phyloP scores from a whole-genome alignment of 2,113 vertebrate species.

The Mobula hypostoma region DNA sequence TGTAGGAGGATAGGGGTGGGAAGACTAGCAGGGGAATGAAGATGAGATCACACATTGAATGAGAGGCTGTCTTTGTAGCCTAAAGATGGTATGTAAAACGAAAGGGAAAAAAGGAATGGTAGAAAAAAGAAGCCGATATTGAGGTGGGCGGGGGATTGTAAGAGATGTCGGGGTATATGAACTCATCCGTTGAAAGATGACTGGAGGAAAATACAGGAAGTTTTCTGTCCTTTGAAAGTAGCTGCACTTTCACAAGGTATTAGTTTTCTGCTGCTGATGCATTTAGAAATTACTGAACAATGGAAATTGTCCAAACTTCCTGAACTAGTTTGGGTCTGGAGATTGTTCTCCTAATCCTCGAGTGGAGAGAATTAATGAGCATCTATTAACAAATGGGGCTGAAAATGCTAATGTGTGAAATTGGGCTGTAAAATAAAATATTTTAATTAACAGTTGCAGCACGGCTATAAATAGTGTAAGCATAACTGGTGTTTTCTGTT shows the following conservation, averaged over 20 bases:
- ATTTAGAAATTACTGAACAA: slow-evolving; percentile 11
- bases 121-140: not conserved
- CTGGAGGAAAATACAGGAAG: not conserved
- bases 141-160: no score
- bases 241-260: not conserved
- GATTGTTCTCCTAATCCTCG: not conserved
- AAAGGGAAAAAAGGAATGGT: slow-evolving; percentile 31
- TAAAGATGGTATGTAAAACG: not conserved
- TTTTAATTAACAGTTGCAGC: slow-evolving; percentile 31
- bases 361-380: slow-evolving; percentile 10
- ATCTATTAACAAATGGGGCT: slow-evolving; percentile 24
- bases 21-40: not conserved
- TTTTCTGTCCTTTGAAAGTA: slow-evolving; percentile 11
- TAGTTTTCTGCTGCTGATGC: not conserved
- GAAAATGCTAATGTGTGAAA: slow-evolving; percentile 28
- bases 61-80: not conserved
- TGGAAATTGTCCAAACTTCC: not conserved
- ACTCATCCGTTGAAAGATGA: not conserved
- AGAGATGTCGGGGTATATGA: not conserved
- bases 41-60: not conserved
- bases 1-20: not conserved
- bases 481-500: slow-evolving; percentile 1
- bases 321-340: slow-evolving; percentile 3
- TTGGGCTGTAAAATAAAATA: slow-evolving; percentile 30
- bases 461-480: slow-evolving; percentile 11